Base-by-base conservation (phyloP, 2,888 invertebrate species). In the Terebella lapidaria region DNA sequence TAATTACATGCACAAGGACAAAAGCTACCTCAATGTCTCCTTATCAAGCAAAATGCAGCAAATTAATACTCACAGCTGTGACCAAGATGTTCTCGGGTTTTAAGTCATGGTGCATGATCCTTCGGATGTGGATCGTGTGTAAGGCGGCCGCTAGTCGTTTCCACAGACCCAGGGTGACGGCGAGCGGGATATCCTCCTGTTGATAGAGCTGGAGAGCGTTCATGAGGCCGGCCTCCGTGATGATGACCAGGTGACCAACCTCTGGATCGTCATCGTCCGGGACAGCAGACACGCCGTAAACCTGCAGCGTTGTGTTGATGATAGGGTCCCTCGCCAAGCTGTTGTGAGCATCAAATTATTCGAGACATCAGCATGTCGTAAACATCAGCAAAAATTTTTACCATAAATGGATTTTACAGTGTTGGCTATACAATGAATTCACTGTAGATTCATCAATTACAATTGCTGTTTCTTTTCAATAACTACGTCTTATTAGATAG, bases 101-200 rank as follows among this genome's bases (percentile, higher is more conserved):
- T 29, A 69, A 60, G 58, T 69, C 69, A 25, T 67, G 69, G 47
- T 69, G 69, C 3, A 69, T 63, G 59, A 69, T 69, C 29, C 60
- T 60, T 52, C 62, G 65, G 20, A 27, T 58, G 47, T 69, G 69
- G 27, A 69, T 59, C 26, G 46, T 56, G 58, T 66, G 59, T 28
- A 69, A 42, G 1, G 64, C 61, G 4, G 61, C 64, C 2, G 67
- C 62, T 15, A 69, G 57, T n/a, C 60, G 45, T n/a, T 56, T 53
- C 60, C 63, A 69, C 25, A 69, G 54, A 29, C 61, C 59, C 29
- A 54, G 60, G 15, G 63, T 63, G 2, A 69, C 66, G 22, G 60
- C 53, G 3, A 62, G 58, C 4, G 69, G 67, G 27, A 66, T 46
- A 26, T 24, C 35, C 58, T 63, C 62, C n/a, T 54, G 45, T 28